Evolutionary conservation across 2,888 invertebrate genomes (phyloP).

Genomic region (Ceratothoa steindachneri): DNA sequence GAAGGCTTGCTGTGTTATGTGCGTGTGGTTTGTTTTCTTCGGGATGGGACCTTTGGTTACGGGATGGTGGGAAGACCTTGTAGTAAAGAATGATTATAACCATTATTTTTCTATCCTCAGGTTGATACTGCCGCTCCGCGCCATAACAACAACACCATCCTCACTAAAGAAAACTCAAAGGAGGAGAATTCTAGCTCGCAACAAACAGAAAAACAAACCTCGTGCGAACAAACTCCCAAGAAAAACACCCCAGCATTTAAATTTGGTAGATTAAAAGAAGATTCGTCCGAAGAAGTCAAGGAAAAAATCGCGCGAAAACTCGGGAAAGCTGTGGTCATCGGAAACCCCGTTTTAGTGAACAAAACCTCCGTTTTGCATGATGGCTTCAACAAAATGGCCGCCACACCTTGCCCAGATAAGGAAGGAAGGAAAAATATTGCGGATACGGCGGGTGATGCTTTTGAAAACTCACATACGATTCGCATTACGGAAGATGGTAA

Average conservation of each 20-base stretch:
- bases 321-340: constrained; percentile 28
- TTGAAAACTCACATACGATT: neutral
- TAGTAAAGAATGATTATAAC: too few relatives aligned
- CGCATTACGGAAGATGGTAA: neutral
- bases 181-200: neutral
- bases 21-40: too few relatives aligned
- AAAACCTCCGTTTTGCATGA: neutral
- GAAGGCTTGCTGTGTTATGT: too few relatives aligned
- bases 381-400: neutral
- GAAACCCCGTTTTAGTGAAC: constrained; percentile 20
- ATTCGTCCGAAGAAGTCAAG: neutral
- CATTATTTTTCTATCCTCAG: too few relatives aligned
- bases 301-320: neutral
- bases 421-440: neutral
- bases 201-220: neutral
- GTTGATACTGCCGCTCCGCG: neutral
- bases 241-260: constrained; percentile 27
- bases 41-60: too few relatives aligned
- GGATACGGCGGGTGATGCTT: neutral
- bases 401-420: neutral
- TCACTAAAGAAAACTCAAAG: neutral
- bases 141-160: neutral
- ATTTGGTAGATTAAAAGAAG: constrained; percentile 32
- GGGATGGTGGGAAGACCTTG: too few relatives aligned
- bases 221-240: neutral